Conservation (phyloP, 1,140 invertebrate species). For the Hyposmocoma kahamanoa region DNA sequence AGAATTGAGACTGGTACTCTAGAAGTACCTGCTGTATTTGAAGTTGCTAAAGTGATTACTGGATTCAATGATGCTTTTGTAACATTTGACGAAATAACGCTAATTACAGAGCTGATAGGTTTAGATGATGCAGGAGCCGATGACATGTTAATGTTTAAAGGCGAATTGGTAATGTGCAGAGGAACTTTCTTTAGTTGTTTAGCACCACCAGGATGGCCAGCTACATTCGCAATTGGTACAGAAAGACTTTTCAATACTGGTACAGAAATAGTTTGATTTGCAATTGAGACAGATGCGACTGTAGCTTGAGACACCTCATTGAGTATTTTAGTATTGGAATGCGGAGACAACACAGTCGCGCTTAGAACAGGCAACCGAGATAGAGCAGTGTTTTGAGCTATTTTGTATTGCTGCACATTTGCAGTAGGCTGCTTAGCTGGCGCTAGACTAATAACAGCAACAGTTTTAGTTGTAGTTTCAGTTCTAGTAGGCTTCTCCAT, state of each 20-base stretch:
- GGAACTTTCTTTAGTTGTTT: constrained; percentile 68
- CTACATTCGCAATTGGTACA: constrained; percentile 51
- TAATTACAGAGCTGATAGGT: constrained; percentile 64
- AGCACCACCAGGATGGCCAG: constrained; percentile 33
- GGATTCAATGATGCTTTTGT: constrained; percentile 61
- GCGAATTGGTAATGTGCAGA: constrained; percentile 48
- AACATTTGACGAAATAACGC: constrained; percentile 64
- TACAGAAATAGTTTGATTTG: constrained; percentile 77
- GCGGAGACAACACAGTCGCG: constrained; percentile 56
- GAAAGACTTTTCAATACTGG: constrained; percentile 74
- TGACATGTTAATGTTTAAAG: constrained; percentile 51
- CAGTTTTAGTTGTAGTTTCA: constrained; percentile 69
- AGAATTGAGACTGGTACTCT: constrained; percentile 62
- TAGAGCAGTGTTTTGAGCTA: constrained; percentile 44
- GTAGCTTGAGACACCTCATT: constrained; percentile 70
- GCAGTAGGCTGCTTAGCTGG: constrained; percentile 51
- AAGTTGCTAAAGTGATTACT: constrained; percentile 58
- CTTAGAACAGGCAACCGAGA: constrained; percentile 58
- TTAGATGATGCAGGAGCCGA: constrained; percentile 48
- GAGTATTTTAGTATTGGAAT: constrained; percentile 65
- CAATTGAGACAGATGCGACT: constrained; percentile 74
- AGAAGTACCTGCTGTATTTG: constrained; percentile 41
- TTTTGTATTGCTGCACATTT: constrained; percentile 65
- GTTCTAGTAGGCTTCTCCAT: constrained; percentile 49
- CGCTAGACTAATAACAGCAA: constrained; percentile 67